phyloP scores from a whole-genome alignment of 2,113 vertebrate species.

The Peucedramus taeniatus region DNA sequence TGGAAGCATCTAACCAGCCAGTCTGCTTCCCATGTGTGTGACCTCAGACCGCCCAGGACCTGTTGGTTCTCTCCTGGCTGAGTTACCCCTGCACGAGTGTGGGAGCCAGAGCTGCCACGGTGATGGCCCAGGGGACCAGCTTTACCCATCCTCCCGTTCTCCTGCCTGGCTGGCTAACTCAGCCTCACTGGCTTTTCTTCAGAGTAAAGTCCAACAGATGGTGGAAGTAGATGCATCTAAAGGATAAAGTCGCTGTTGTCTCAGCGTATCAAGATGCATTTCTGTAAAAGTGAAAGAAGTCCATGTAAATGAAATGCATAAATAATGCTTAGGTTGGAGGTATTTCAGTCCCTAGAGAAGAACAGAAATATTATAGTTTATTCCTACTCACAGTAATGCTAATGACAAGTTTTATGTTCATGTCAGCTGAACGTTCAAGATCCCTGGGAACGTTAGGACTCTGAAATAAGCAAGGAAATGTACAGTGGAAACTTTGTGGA shows the following conservation, averaged over 20 bases:
- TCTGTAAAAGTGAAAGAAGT: background rate
- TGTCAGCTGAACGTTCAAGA: background rate
- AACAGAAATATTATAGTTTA: background rate
- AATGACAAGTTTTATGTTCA: background rate
- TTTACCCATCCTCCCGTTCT: background rate
- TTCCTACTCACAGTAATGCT: background rate
- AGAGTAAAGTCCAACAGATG: background rate
- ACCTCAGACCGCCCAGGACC: background rate
- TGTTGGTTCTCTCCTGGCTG: rapidly evolving
- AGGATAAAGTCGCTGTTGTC: background rate
- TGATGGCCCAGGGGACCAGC: rapidly evolving
- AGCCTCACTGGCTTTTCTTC: background rate
- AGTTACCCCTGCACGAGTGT: rapidly evolving
- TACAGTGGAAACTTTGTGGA: background rate
- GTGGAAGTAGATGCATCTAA: background rate
- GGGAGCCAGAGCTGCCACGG: background rate
- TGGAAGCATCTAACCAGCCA: background rate
- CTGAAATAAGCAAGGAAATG: background rate
- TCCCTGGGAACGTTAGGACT: background rate
- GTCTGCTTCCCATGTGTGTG: rapidly evolving
- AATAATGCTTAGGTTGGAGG: background rate
- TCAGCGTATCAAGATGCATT: background rate
- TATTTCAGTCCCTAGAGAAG: background rate
- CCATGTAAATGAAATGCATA: background rate
- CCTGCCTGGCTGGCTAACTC: background rate